Evolutionary conservation across 2,888 invertebrate genomes (phyloP), one percentile per base, ranked within the genome.

Genomic region (Chalcis sispes): DNA sequence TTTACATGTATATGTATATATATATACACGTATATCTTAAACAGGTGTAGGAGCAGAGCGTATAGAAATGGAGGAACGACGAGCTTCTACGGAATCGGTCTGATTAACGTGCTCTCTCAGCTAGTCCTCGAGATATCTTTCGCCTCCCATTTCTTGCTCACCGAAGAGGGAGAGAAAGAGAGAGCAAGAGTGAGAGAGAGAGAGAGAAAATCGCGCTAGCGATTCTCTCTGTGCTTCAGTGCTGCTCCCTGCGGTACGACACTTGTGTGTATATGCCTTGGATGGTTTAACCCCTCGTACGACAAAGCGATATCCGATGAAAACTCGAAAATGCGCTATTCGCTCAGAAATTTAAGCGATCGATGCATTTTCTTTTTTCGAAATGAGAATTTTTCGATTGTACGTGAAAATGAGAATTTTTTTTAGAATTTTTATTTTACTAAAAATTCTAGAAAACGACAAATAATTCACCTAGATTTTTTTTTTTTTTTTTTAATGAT

Each of bases 71-170:
- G 32, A 32, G 32, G 8, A 40, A 64, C 18, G 23, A 29, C 5
- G 7, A 46, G 25, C 25, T 66, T 3, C 62, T 10, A 8, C 29
- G 18, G 20, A 65, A 27, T 13, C 36, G 23, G 40, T 4, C 67
- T 76, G 76, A 76, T 76, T 76, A 76, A 72, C 71, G 76, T 46
- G 52, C 25, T 29, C 67, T n/a, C 56, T 59, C 15, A 50, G 50
- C 50, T 50, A 32, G 46, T 42, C 58, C 56, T 42, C 25, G 23
- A 42, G 56, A 67, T 67, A 54, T 67, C 54, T 58, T 58, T 50
- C 65, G 48, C 76, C 72, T 72, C 72, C 76, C 72, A 62, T 76
- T 72, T 62, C 76, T 72, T 67, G 76, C 62, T 76, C 61, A 15
- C 32, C 46, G 46, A n/a, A n/a, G n/a, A n/a, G n/a, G n/a, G n/a